Evolutionary conservation across 2,888 invertebrate genomes (phyloP).

Genomic region (Mongoloraphidia duomilia): DNA sequence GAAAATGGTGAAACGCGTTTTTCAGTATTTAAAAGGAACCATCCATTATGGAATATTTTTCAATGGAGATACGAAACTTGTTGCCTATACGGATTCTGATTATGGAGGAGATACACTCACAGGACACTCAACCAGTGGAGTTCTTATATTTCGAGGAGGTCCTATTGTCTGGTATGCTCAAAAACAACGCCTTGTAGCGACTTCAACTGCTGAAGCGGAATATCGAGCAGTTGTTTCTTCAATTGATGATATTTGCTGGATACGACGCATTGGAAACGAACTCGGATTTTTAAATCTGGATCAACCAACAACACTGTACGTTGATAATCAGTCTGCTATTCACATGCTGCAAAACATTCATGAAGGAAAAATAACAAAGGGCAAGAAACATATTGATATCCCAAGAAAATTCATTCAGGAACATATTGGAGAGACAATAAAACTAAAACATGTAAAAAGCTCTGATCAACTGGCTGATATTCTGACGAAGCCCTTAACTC

Average conservation of each 20-base stretch:
- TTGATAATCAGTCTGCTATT: slow-evolving; percentile 20
- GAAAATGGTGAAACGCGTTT: slow-evolving; percentile 11
- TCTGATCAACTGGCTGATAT: slow-evolving; percentile 18
- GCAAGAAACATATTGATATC: slow-evolving; percentile 21
- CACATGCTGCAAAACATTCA: slow-evolving; percentile 18
- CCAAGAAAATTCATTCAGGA: slow-evolving; percentile 19
- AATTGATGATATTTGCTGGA: slow-evolving; percentile 21
- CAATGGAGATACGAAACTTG: slow-evolving; percentile 5
- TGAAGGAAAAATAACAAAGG: slow-evolving; percentile 20
- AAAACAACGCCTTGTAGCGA: slow-evolving; percentile 10
- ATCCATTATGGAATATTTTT: slow-evolving; percentile 9
- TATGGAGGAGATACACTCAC: slow-evolving; percentile 10
- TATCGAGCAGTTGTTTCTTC: slow-evolving; percentile 19
- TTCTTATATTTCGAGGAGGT: slow-evolving; percentile 11
- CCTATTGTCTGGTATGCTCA: slow-evolving; percentile 13
- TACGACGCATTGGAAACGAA: slow-evolving; percentile 16
- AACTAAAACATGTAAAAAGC: slow-evolving; percentile 15
- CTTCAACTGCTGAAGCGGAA: slow-evolving; percentile 20
- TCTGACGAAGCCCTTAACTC: slow-evolving; percentile 15
- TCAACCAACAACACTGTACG: slow-evolving; percentile 14
- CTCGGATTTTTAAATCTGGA: slow-evolving; percentile 10
- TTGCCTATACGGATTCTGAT: slow-evolving; percentile 13
- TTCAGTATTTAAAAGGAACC: slow-evolving; percentile 16
- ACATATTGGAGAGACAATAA: slow-evolving; percentile 17
- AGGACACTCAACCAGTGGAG: slow-evolving; percentile 12